These are phyloP conservation scores for Alcedo quadribrachys DNA, from an alignment of 2,797 vertebrate genomes.

Conservation along the genomic window DNA sequence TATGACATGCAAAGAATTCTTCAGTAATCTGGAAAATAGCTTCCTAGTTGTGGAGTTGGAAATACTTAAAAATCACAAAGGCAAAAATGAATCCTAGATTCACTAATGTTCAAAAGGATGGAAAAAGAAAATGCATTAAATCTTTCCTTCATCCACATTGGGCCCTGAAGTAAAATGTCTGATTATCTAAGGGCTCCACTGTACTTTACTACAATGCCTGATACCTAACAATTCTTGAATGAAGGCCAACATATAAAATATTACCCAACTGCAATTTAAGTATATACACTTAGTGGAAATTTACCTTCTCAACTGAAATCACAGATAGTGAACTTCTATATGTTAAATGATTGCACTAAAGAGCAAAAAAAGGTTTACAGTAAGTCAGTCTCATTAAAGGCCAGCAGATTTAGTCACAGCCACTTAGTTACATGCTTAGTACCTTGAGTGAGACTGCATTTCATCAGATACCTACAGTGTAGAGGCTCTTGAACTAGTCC, in stretches of 20 bases:
- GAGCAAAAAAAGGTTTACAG: background rate
- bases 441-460: background rate
- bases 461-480: background rate
- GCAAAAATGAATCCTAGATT: background rate
- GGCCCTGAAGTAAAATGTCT: background rate
- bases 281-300: background rate
- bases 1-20: background rate
- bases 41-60: background rate
- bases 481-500: background rate
- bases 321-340: background rate
- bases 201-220: background rate
- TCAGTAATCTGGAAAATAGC: background rate
- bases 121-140: background rate
- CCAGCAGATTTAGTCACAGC: background rate
- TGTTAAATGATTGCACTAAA: background rate
- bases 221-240: background rate
- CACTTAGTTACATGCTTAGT: background rate
- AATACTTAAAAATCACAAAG: background rate
- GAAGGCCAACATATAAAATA: background rate
- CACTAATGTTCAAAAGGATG: background rate
- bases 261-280: background rate
- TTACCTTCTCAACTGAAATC: background rate
- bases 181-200: background rate
- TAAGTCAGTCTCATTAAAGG: background rate
- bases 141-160: background rate